Base-by-base conservation (phyloP, 2,113 vertebrate genomes). In the Ictidomys tridecemlineatus region DNA sequence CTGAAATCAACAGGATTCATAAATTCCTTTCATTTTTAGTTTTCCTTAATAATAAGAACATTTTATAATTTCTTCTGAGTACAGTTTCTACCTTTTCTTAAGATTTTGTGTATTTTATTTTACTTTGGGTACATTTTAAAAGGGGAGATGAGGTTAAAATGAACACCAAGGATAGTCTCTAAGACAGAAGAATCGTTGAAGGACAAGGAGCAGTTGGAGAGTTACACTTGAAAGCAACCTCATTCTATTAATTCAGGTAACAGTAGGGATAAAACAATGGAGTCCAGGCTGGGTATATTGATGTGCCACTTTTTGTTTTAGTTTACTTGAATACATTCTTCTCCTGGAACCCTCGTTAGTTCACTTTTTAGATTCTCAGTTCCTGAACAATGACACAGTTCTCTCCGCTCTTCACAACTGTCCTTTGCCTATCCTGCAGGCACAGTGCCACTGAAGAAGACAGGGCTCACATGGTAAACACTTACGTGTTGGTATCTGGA, bases 1-100 rank as follows among this genome's bases (percentile, higher is more conserved):
- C 13, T 61, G 77, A 77, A 37, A 37, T 77, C 63, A 85, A 45
- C 16, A 79, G 39, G 7, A 53, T 24, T 90, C 45, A 16, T 80
- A 90, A 61, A 4, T 76, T 88, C 4, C 6, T 83, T 93, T 78
- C 1, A 48, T 9, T 74, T 79, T 90, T 39, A 63, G n/a, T 93
- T 85, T 83, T 94, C 45, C 56, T 93, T 63, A 79, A 51, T 58
- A 85, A 70, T n/a, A 65, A 80, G 48, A 89, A 8, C 10, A 88
- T 84, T 94, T 69, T 42, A 39, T 69, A 61, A 56, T 94, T 78
- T 72, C 30, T 65, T 79, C 37, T 73, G 34, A 67, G 51, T 58
- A 42, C 37, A 74, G 17, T 34, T 95, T 74, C 84, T 80, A 45
- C 20, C 5, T 85, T 72, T 20, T 22, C 77, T 94, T 28, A 17